Evolutionary conservation across 2,113 vertebrate species (phyloP), one percentile per base, ranked within the genome.

Genomic region (Hippocampus zosterae): DNA sequence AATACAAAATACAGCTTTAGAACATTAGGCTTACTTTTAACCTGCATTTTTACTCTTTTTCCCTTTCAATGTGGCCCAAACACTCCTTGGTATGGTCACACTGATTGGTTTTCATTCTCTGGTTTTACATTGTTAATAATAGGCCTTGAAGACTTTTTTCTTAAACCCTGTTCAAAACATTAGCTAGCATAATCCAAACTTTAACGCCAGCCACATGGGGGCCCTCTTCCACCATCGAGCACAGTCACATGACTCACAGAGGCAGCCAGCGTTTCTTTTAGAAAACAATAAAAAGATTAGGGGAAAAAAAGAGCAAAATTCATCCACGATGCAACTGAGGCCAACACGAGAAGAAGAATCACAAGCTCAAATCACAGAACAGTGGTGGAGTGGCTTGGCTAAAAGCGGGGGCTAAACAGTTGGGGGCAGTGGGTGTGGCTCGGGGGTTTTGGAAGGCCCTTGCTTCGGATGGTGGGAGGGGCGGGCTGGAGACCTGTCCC

Each of bases 351-450:
- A 89, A 92, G 89, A 90, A 92, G 85, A 91, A 91, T 90, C 87
- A 92, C 89, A 92, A 91, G 88, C 91, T 85, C 82, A 92, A 91
- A 92, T 91, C 92, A 93, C 93, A 92, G 86, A 90, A 93, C 91
- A 90, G 92, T 91, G 87, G 90, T 81, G 83, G 92, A 91, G 70
- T 56, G 61, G 23, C 1, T 52, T 56, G 61, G 23, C 1, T 52
- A 55, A 52, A 65, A 65, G 40, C 11, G 41, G 42, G 33, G 37
- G 42, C 41, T 6, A 76, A 52, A 69, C 37, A 57, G 55, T 67
- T 13, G 8, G 73, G 57, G 65, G 67, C 41, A 56, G 33, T 1
- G 60, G 60, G 25, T 15, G 44, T 59, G 68, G 62, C 11, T 65
- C 3, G 80, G 70, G 76, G 69, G 18, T 46, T 81, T 77, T 83